phyloP scores from a whole-genome alignment of 2,888 invertebrate species.

The Nymphalis c-album region DNA sequence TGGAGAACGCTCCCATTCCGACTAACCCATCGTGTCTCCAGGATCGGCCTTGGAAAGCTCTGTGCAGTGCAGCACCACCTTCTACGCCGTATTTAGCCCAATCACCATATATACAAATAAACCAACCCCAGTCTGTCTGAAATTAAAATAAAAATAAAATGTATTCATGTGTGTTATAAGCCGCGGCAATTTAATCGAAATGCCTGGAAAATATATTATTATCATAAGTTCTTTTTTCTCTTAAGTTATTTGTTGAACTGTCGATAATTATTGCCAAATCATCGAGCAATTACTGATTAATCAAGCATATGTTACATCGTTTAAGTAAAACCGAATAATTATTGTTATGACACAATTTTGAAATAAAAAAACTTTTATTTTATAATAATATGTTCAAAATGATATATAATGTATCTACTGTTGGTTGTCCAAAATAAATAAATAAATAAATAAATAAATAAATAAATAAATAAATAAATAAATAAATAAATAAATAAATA shows the following conservation, averaged over 20 bases:
- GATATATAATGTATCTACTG: too few relatives aligned
- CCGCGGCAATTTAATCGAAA: background rate
- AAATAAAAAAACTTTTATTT: too few relatives aligned
- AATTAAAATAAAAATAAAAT: constrained; percentile 27
- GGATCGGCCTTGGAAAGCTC: constrained; percentile 22
- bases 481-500: too few relatives aligned
- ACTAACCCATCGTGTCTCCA: constrained; percentile 47
- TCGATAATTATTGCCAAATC: background rate
- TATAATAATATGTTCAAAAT: too few relatives aligned
- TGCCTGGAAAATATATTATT: background rate
- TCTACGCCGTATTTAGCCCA: constrained; percentile 49
- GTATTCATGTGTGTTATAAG: background rate
- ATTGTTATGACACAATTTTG: too few relatives aligned
- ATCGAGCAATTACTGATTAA: background rate
- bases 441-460: too few relatives aligned
- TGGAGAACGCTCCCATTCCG: constrained; percentile 45
- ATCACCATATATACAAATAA: constrained; percentile 42
- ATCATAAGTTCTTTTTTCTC: too few relatives aligned
- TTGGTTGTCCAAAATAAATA: too few relatives aligned
- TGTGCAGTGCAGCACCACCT: constrained; percentile 46
- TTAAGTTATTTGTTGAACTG: too few relatives aligned
- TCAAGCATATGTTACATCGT: background rate
- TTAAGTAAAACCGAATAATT: too few relatives aligned
- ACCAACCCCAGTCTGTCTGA: constrained; percentile 55
- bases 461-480: too few relatives aligned